Evolutionary conservation across 2,113 vertebrate genomes (phyloP).

Genomic region (Peromyscus leucopus): DNA sequence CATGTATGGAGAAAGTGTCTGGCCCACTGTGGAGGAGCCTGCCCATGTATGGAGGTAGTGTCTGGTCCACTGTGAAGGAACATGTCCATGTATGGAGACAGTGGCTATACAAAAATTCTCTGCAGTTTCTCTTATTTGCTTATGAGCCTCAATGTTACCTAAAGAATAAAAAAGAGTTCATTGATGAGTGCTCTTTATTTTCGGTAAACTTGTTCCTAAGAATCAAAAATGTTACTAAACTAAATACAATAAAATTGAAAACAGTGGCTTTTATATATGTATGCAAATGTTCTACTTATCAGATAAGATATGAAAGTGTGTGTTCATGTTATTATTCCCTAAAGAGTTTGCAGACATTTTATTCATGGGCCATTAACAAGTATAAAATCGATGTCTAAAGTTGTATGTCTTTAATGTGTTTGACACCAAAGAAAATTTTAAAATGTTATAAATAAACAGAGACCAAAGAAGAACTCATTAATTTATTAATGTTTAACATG

Average conservation of each 20-base stretch:
- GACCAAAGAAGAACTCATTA: not conserved
- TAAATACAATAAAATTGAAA: conserved; percentile 36
- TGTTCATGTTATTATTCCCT: not conserved
- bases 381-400: not conserved
- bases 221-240: conserved; percentile 2
- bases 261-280: not conserved
- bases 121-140: not conserved
- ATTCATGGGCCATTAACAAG: not conserved
- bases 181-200: not conserved
- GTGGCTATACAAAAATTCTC: not conserved
- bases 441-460: not conserved
- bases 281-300: not conserved
- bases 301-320: not conserved
- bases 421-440: not conserved
- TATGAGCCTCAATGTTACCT: not conserved
- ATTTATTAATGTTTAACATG: not conserved
- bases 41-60: not conserved
- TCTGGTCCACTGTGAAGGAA: not conserved
- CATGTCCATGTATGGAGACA: not conserved
- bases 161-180: not conserved
- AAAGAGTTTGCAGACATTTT: conserved; percentile 6
- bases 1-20: not conserved
- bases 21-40: not conserved
- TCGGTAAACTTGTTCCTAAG: conserved; percentile 23
- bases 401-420: not conserved